These are phyloP conservation scores for Chaenodraco wilsoni DNA, from an alignment of 2,797 vertebrate genomes.

Conservation along the genomic window DNA sequence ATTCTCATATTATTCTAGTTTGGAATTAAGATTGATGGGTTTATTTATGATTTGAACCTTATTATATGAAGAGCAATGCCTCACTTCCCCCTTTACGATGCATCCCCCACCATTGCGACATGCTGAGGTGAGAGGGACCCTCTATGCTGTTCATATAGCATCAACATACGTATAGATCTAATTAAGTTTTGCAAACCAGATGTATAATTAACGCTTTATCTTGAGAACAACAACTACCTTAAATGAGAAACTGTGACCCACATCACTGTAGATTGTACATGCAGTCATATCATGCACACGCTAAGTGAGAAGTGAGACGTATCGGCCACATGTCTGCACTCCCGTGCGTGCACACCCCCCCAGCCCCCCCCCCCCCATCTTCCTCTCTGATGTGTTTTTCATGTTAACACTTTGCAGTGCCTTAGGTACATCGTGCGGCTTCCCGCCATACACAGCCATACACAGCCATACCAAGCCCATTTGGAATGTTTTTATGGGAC, in stretches of 20 bases:
- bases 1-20: neutral
- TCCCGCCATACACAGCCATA: constrained; percentile 80
- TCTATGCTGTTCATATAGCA: neutral
- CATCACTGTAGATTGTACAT: constrained; percentile 19
- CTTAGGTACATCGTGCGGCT: constrained; percentile 83
- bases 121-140: neutral
- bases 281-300: constrained; percentile 58
- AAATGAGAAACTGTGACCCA: constrained; percentile 24
- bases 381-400: constrained; percentile 85
- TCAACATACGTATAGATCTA: constrained; percentile 8
- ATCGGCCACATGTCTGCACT: constrained; percentile 63
- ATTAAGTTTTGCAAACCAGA: constrained; percentile 15
- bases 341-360: constrained; percentile 47
- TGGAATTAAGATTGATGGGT: neutral
- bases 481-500: constrained; percentile 80
- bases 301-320: constrained; percentile 76
- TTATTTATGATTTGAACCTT: neutral
- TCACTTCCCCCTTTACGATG: neutral
- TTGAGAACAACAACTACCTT: no score
- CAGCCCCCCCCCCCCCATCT: constrained; percentile 39
- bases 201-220: constrained; percentile 4
- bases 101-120: neutral
- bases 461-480: constrained; percentile 77
- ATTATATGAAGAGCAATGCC: neutral
- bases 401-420: constrained; percentile 86